Percentiles rank a stretch among this genome's conserved stretches.
Conservation (phyloP, 2,888 invertebrate genomes). For the Rhagonycha lutea region DNA sequence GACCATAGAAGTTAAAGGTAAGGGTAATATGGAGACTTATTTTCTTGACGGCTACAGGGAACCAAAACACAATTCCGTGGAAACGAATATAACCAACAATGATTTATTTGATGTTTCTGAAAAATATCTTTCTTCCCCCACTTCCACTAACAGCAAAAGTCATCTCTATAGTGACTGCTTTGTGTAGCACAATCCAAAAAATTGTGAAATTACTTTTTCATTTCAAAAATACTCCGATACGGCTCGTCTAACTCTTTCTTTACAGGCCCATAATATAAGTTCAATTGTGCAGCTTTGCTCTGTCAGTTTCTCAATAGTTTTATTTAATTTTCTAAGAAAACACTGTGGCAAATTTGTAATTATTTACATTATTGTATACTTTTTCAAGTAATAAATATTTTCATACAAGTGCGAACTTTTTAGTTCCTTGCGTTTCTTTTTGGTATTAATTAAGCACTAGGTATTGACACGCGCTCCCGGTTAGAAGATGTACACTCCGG, state of each 20-base stretch:
- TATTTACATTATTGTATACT: not conserved
- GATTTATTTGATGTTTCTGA: slow-evolving; percentile 40
- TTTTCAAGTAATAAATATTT: not conserved
- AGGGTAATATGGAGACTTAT: slow-evolving; percentile 92
- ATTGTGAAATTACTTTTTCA: not conserved
- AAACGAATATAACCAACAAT: slow-evolving; percentile 52
- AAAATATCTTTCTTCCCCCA: slow-evolving; percentile 21
- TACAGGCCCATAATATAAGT: not conserved
- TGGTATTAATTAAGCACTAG: no score
- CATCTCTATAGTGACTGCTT: slow-evolving; percentile 12
- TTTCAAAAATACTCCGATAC: not conserved
- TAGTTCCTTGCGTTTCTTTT: no score
- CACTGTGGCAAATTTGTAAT: not conserved
- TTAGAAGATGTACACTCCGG: no score
- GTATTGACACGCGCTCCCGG: no score
- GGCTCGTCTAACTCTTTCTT: not conserved
- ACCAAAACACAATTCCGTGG: slow-evolving; percentile 30
- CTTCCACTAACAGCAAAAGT: slow-evolving; percentile 9
- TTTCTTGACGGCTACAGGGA: slow-evolving; percentile 62
- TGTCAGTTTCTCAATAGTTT: not conserved
- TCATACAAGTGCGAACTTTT: not conserved
- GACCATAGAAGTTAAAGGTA: slow-evolving; percentile 89
- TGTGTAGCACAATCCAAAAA: slow-evolving; percentile 8
- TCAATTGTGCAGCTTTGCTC: not conserved
- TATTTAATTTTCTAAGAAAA: not conserved